Conservation (phyloP, 1,140 invertebrate genomes). For the Proales similis region DNA sequence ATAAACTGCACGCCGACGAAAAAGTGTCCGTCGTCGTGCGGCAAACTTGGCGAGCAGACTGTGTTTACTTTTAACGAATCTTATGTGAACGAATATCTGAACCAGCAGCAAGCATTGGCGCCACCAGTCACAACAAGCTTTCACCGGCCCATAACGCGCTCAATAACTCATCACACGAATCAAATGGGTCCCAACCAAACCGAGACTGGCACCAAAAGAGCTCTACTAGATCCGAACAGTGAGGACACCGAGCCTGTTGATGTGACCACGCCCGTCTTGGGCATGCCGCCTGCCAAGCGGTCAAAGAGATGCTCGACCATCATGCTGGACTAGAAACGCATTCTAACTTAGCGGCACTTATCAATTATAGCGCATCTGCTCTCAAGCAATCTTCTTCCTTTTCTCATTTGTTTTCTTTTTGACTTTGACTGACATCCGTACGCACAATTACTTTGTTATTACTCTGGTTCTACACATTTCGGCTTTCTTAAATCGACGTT, state of each 20-base stretch:
- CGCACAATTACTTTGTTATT: too few species aligned
- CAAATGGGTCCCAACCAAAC: not conserved
- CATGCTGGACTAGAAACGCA: constrained; percentile 13
- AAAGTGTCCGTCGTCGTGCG: constrained; percentile 25
- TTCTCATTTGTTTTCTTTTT: too few species aligned
- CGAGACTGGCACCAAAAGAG: not conserved
- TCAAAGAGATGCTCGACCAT: constrained; percentile 20
- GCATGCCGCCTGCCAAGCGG: constrained; percentile 8
- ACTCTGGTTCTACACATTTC: too few species aligned
- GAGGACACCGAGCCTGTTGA: not conserved
- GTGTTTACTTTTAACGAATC: constrained; percentile 29
- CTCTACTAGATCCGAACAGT: not conserved
- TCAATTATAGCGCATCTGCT: too few species aligned
- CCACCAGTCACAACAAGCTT: constrained; percentile 21
- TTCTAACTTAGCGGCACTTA: too few species aligned
- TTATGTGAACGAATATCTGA: constrained; percentile 15
- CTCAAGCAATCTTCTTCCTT: too few species aligned
- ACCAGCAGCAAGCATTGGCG: constrained; percentile 8
- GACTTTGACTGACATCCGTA: too few species aligned
- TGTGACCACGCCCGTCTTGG: not conserved
- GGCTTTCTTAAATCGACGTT: too few species aligned
- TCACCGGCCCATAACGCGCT: constrained; percentile 22
- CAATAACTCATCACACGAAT: constrained; percentile 28
- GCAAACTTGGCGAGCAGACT: constrained; percentile 17
- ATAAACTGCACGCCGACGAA: constrained; percentile 23